Conservation (phyloP, 2,888 invertebrate species). For the Sialis lutaria region DNA sequence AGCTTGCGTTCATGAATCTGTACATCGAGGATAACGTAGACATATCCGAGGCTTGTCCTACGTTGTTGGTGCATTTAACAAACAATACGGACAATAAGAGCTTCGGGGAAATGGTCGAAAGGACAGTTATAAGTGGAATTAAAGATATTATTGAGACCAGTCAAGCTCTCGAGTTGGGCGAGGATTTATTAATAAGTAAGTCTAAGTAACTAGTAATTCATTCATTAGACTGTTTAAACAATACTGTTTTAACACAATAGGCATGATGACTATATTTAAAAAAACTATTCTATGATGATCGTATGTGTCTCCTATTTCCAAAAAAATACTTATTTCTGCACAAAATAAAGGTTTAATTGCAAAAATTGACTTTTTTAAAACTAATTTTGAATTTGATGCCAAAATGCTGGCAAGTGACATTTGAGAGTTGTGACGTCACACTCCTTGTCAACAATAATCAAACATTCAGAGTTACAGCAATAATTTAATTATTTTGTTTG, state of each 20-base stretch:
- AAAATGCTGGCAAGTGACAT: too few species aligned
- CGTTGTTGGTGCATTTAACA: constrained; percentile 19
- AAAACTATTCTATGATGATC: too few species aligned
- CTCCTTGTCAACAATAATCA: too few species aligned
- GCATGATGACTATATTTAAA: too few species aligned
- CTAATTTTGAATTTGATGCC: too few species aligned
- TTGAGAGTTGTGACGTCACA: too few species aligned
- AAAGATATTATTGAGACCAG: constrained; percentile 13
- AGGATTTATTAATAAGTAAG: constrained; percentile 14
- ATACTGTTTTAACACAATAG: constrained; percentile 1
- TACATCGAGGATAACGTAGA: constrained; percentile 20
- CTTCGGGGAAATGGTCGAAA: constrained; percentile 7
- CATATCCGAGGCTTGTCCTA: constrained; percentile 19
- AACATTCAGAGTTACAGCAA: too few species aligned
- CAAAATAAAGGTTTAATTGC: too few species aligned
- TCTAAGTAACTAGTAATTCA: neutral
- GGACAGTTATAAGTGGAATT: constrained; percentile 12
- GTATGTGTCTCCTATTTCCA: too few species aligned
- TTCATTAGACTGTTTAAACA: neutral
- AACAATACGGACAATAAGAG: constrained; percentile 8
- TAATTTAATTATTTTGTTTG: too few species aligned
- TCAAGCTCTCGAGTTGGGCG: constrained; percentile 11
- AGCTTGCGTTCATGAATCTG: constrained; percentile 23
- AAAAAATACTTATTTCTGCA: too few species aligned
- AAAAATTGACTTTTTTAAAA: too few species aligned